Base-by-base conservation (phyloP, 2,113 vertebrate species). In the Fulica atra region DNA sequence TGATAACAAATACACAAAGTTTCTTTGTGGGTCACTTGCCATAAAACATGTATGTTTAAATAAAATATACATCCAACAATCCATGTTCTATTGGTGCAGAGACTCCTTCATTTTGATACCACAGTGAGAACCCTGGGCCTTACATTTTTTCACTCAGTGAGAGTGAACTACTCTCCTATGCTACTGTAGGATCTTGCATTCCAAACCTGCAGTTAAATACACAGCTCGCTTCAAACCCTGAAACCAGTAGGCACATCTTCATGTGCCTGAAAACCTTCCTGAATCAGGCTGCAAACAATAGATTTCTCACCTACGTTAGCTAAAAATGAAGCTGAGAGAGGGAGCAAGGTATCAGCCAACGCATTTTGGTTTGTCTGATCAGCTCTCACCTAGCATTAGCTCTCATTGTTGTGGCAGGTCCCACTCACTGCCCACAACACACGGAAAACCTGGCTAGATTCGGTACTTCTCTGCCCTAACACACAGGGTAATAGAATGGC, bases 41-140 rank as follows among this genome's bases (percentile, higher is more conserved):
- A 28, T 54, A 81, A 68, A 38, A 46, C 8, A 4, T 6, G 6
- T 14, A 19, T 0, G 0, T 14, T 68, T 31, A 90, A 88, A 76
- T 23, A 85, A 46, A 74, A 40, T 9, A 56, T 1, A 35, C 1
- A 1, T 23, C 25, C 61, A 50, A 31, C 7, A 42, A 13, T 13
- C 29, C 28, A 9, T 17, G 19, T n/a, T 57, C 36, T 46, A 1
- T 8, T 17, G 29, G 24, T 0, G 0, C 11, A 68, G 8, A 16
- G 0, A 0, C 24, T 23, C 25, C 85, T 60, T 56, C 33, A 19
- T 38, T 61, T 35, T 48, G 50, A 48, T 28, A 16, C 8, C 33
- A 21, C 0, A 0, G 21, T 33, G 18, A 83, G 29, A 93, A 80
- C 7, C 33, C 12, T 61, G 59, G 33, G 11, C 29, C 59, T 90